Evolutionary conservation across 2,888 invertebrate species (phyloP).

Genomic region (Cataglyphis altisquamis): DNA sequence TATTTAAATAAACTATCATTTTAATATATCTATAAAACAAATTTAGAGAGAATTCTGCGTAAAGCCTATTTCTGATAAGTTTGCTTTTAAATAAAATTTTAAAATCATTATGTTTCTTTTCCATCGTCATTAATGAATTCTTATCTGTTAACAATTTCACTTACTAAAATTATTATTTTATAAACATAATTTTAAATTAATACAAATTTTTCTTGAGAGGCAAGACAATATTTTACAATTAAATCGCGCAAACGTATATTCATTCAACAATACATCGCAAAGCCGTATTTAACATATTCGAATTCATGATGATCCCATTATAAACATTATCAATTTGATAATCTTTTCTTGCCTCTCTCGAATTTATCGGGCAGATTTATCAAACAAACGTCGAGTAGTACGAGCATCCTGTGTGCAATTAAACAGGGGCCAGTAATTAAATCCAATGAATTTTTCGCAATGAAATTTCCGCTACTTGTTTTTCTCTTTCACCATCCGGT

Average conservation of each 20-base stretch:
- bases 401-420: slow-evolving; percentile 54
- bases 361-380: slow-evolving; percentile 49
- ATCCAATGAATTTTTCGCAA: slow-evolving; percentile 66
- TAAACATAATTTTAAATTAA: background rate
- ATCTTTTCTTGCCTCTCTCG: slow-evolving; percentile 20
- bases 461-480: slow-evolving; percentile 44
- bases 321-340: slow-evolving; percentile 21
- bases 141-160: background rate
- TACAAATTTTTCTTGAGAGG: background rate
- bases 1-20: slow-evolving; percentile 6
- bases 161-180: background rate
- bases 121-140: background rate
- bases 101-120: background rate
- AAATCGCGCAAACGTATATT: background rate
- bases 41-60: background rate
- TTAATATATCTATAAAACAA: background rate
- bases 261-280: background rate
- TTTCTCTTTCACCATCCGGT: slow-evolving; percentile 65
- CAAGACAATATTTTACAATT: background rate
- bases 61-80: too few species aligned
- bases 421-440: slow-evolving; percentile 68
- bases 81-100: background rate
- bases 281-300: slow-evolving; percentile 5
- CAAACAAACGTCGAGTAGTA: slow-evolving; percentile 14
- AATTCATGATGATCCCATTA: slow-evolving; percentile 40